Base-by-base conservation (phyloP, 2,113 vertebrate species). In the Strix uralensis region DNA sequence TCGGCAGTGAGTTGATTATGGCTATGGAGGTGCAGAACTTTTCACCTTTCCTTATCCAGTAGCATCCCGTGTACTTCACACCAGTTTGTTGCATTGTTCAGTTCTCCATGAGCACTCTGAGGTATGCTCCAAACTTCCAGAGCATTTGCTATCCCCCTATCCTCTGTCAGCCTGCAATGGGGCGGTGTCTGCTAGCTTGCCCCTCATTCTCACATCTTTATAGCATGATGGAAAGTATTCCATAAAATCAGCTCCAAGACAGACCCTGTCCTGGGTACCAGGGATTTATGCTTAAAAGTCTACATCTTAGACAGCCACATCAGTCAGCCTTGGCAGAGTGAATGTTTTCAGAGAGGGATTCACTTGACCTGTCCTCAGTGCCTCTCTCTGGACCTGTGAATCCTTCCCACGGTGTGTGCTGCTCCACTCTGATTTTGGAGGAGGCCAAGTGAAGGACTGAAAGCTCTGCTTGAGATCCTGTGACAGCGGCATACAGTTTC, bases 241-340 rank as follows among this genome's bases (percentile, higher is more conserved):
- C 47, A 34, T 61, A 52, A 49, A 30, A 70, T 30, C 23, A 54
- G 14, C n/a, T 78, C 6, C 51, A 62, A 38, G 40, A 36, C 30
- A 86, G 78, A 49, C 8, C 15, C 58, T 7, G 5, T 42, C 16
- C 36, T 3, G 0, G 7, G 5, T 55, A 49, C 9, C 0, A 0
- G 5, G 4, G 6, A 26, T 77, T 65, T 18, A 2, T 36, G 71
- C 15, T 52, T 52, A 36, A 65, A 52, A 9, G 14, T 57, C 54
- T 51, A 79, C 82, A 51, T n/a, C 54, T 18, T 46, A 72, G 57
- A 30, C 25, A 62, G 51, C 3, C 40, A n/a, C 17, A 57, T 23
- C 40, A n/a, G 32, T 59, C 5, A 1, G 16, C 42, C 14, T 80
- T 15, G 26, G 54, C 21, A 66, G 59, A 73, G 34, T 0, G 0